Percentiles rank a stretch among this genome's conserved stretches.
phyloP scores from a whole-genome alignment of 2,113 vertebrate species.

The Campylomormyrus tamandua region DNA sequence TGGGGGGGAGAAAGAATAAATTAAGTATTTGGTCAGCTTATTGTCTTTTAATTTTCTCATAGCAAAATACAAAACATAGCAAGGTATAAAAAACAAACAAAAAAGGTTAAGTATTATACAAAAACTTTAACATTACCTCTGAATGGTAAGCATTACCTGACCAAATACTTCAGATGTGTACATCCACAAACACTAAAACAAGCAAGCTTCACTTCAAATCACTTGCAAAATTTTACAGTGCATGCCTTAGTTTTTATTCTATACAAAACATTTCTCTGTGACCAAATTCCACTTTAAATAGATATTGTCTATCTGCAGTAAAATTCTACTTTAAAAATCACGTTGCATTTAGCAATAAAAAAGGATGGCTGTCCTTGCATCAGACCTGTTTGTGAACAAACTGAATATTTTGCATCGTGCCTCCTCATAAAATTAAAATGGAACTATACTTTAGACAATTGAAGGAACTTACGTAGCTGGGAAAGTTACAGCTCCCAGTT shows the following conservation, averaged over 20 bases:
- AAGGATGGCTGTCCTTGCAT: slow-evolving; percentile 21
- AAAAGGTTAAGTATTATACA: slow-evolving; percentile 26
- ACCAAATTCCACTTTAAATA: neutral
- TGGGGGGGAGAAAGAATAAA: slow-evolving; percentile 20
- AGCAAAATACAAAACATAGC: slow-evolving; percentile 33
- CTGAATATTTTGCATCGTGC: neutral
- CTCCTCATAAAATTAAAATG: neutral
- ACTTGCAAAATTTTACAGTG: slow-evolving; percentile 25
- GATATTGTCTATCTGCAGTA: slow-evolving; percentile 8
- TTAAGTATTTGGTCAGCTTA: slow-evolving; percentile 29
- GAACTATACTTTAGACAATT: neutral
- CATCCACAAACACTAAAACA: slow-evolving; percentile 30
- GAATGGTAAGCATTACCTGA: slow-evolving; percentile 26
- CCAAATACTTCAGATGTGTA: slow-evolving; percentile 29
- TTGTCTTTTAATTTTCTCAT: slow-evolving; percentile 21
- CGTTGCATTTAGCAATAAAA: slow-evolving; percentile 20
- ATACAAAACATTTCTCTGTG: slow-evolving; percentile 23
- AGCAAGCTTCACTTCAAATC: slow-evolving; percentile 26
- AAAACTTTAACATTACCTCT: slow-evolving; percentile 27
- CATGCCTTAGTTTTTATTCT: slow-evolving; percentile 18
- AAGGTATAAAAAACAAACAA: slow-evolving; percentile 33
- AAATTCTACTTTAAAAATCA: slow-evolving; percentile 26
- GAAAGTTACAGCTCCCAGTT: neutral
- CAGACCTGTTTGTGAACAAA: slow-evolving; percentile 27
- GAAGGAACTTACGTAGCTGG: neutral